Conservation (phyloP, 2,888 invertebrate species). For the Drosophila multiciliata region DNA sequence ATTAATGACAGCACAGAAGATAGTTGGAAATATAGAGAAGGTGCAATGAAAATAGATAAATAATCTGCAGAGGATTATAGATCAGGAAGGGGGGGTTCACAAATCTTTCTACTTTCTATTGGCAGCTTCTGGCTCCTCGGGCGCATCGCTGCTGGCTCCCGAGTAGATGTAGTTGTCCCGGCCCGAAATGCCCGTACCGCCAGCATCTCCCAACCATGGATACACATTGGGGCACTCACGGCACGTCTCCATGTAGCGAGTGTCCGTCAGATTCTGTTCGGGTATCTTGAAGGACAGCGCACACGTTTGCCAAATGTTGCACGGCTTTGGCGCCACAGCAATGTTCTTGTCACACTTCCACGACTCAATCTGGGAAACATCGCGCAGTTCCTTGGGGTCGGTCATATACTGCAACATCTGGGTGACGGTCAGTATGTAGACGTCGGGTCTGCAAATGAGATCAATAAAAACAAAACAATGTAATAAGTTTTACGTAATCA, state of each 20-base stretch:
- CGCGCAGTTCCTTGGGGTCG: conserved; percentile 90
- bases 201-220: conserved; percentile 95
- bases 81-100: neutral
- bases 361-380: conserved; percentile 90
- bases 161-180: conserved; percentile 89
- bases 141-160: conserved; percentile 43
- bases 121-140: conserved; percentile 21
- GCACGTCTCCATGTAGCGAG: conserved; percentile 95
- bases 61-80: neutral
- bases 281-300: conserved; percentile 92
- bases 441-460: conserved; percentile 89
- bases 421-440: conserved; percentile 94
- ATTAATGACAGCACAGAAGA: conserved; percentile 24
- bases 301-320: conserved; percentile 93
- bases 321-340: conserved; percentile 90
- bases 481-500: neutral
- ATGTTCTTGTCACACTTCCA: conserved; percentile 93
- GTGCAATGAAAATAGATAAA: neutral
- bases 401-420: conserved; percentile 96
- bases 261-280: conserved; percentile 91
- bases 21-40: conserved; percentile 6
- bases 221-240: conserved; percentile 93
- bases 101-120: conserved; percentile 32
- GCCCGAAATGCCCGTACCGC: conserved; percentile 91
- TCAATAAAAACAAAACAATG: conserved; percentile 35